Evolutionary conservation across 2,113 vertebrate genomes (phyloP).

Genomic region (Megalops atlanticus): DNA sequence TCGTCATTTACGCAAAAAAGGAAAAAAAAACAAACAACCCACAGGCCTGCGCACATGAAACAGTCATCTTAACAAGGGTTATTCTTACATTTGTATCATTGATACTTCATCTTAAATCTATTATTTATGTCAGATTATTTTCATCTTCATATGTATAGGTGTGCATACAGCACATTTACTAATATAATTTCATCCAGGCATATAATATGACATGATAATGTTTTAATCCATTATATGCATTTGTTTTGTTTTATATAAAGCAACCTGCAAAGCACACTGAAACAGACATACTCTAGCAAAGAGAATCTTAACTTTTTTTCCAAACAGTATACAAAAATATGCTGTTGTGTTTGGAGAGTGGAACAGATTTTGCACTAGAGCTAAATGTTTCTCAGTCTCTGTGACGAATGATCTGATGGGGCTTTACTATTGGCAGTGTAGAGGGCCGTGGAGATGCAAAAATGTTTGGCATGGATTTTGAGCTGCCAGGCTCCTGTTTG

Average conservation of each 20-base stretch:
- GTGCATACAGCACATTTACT: not conserved
- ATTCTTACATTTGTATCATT: not conserved
- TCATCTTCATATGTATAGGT: not conserved
- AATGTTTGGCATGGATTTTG: not conserved
- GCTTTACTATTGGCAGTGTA: not conserved
- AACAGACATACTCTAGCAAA: not conserved
- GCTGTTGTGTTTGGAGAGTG: not conserved
- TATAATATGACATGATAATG: not conserved
- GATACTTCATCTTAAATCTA: not conserved
- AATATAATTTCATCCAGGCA: not conserved
- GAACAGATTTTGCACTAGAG: not conserved
- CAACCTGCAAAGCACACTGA: not conserved
- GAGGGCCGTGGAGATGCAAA: not conserved
- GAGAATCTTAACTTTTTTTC: not conserved
- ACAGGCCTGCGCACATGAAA: not conserved
- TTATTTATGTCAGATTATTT: not conserved
- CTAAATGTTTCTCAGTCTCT: slow-evolving; percentile 4
- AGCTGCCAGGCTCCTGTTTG: not conserved
- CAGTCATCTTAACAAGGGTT: not conserved
- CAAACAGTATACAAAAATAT: not conserved
- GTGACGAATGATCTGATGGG: slow-evolving; percentile 1
- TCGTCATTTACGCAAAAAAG: slow-evolving; percentile 22
- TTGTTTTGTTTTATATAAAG: not conserved
- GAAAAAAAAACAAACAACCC: no score
- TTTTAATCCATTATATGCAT: not conserved